Conservation (phyloP, 1,140 invertebrate genomes). For the Doryteuthis pealeii region DNA sequence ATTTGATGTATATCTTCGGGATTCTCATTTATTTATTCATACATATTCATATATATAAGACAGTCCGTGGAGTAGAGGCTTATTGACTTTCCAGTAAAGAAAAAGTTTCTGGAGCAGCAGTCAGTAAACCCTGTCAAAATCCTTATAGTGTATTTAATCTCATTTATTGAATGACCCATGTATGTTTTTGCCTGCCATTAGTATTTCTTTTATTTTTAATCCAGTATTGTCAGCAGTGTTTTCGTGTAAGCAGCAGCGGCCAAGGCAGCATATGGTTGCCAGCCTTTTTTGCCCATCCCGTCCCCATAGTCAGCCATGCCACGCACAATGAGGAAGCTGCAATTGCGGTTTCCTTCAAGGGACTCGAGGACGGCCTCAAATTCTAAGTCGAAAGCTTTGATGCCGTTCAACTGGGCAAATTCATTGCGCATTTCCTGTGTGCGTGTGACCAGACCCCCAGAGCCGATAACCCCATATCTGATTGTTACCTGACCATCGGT, state of each 20-base stretch:
- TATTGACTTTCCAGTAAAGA: too few relatives aligned
- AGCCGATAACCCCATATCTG: slow-evolving; percentile 82
- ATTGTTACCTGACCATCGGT: slow-evolving; percentile 59
- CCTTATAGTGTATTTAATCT: too few relatives aligned
- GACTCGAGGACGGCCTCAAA: slow-evolving; percentile 75
- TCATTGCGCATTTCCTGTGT: slow-evolving; percentile 58
- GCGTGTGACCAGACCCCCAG: slow-evolving; percentile 73
- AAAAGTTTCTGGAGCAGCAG: too few relatives aligned
- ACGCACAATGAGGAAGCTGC: slow-evolving; percentile 73
- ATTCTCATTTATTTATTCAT: too few relatives aligned
- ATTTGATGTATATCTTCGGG: too few relatives aligned
- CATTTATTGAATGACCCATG: too few relatives aligned
- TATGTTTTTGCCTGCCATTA: too few relatives aligned
- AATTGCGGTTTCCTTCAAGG: slow-evolving; percentile 89
- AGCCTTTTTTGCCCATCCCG: slow-evolving; percentile 86
- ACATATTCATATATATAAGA: too few relatives aligned
- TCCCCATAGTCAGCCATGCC: slow-evolving; percentile 96
- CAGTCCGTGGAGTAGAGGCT: too few relatives aligned
- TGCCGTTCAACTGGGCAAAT: slow-evolving; percentile 69
- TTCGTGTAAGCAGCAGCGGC: slow-evolving; percentile 91
- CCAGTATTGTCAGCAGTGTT: slow-evolving; percentile 64
- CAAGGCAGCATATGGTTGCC: slow-evolving; percentile 90
- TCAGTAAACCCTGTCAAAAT: too few relatives aligned
- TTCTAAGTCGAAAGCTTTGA: slow-evolving; percentile 89
- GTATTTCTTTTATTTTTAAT: too few relatives aligned